A percentile compares a stretch with the other conserved stretches of the same genome.
These are phyloP conservation scores for Trypoxylus dichotomus DNA, from an alignment of 1,140 invertebrate species.

Conservation along the genomic window DNA sequence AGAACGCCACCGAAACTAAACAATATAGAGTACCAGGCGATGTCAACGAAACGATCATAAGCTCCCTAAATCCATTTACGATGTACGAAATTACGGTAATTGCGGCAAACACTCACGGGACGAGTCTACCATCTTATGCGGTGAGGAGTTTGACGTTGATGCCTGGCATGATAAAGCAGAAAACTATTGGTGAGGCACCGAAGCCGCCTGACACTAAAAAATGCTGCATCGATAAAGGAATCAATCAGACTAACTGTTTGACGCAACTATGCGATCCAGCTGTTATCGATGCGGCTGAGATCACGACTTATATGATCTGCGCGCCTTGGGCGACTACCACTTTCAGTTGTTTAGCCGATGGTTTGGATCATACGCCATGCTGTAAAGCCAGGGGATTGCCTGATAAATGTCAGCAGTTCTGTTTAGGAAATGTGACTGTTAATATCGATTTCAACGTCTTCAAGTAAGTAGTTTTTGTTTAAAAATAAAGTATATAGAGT, in stretches of 20 bases:
- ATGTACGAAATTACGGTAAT: conserved; percentile 80
- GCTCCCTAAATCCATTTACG: conserved; percentile 68
- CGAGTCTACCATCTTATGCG: conserved; percentile 71
- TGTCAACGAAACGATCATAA: conserved; percentile 61
- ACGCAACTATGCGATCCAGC: conserved; percentile 78
- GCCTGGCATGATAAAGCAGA: conserved; percentile 60
- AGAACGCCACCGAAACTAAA: conserved; percentile 42
- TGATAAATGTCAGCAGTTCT: conserved; percentile 71
- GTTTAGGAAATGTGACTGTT: conserved; percentile 72
- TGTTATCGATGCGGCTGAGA: conserved; percentile 61
- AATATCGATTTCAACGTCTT: conserved; percentile 77
- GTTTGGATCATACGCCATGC: conserved; percentile 79
- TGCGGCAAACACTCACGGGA: conserved; percentile 72
- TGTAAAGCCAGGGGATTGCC: conserved; percentile 74
- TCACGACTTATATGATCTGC: conserved; percentile 81
- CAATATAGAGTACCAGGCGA: conserved; percentile 58
- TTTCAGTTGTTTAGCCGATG: conserved; percentile 77
- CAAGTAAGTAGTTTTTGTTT: conserved; percentile 62
- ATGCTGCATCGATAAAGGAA: conserved; percentile 72
- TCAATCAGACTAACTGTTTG: conserved; percentile 72
- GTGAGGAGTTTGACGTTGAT: conserved; percentile 69
- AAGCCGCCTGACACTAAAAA: conserved; percentile 69
- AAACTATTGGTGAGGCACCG: conserved; percentile 58
- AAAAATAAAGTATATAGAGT: background rate
- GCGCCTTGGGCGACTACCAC: conserved; percentile 79